These are phyloP conservation scores for Terebella lapidaria DNA, from an alignment of 2,888 invertebrate species.

Conservation along the genomic window DNA sequence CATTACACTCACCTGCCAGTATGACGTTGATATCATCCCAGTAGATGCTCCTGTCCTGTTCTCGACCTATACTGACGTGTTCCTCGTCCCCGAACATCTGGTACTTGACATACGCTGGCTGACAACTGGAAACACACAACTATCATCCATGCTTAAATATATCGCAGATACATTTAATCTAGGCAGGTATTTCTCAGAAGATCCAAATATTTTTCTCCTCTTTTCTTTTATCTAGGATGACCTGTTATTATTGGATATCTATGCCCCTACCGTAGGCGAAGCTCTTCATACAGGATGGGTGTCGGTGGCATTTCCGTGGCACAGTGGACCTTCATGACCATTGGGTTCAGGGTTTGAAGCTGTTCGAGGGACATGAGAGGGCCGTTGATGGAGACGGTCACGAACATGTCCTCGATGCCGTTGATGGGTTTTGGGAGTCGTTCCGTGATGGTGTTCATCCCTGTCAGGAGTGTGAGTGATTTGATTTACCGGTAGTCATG, in stretches of 20 bases:
- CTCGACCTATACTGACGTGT: constrained; percentile 37
- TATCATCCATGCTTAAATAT: not conserved
- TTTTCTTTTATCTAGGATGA: too few relatives aligned
- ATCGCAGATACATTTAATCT: too few relatives aligned
- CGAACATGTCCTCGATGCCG: constrained; percentile 44
- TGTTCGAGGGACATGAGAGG: constrained; percentile 42
- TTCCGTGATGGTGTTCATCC: constrained; percentile 36
- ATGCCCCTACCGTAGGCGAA: constrained; percentile 36
- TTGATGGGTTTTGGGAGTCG: constrained; percentile 36
- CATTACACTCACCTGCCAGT: constrained; percentile 37
- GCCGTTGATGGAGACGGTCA: constrained; percentile 38
- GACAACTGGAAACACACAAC: constrained; percentile 34
- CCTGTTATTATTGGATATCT: too few relatives aligned
- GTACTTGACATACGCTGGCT: constrained; percentile 47
- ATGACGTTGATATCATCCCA: constrained; percentile 51
- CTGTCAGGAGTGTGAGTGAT: too few relatives aligned
- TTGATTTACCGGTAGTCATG: not conserved
- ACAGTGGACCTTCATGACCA: constrained; percentile 45
- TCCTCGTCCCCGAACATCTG: constrained; percentile 41
- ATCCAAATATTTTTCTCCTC: too few relatives aligned
- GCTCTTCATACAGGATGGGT: constrained; percentile 37
- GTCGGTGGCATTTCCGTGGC: constrained; percentile 42
- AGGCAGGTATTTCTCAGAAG: too few relatives aligned
- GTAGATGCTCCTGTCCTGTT: constrained; percentile 40
- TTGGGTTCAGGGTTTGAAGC: constrained; percentile 44